phyloP scores from a whole-genome alignment of 1,140 invertebrate genomes.

The Pemphigus obesinymphae region DNA sequence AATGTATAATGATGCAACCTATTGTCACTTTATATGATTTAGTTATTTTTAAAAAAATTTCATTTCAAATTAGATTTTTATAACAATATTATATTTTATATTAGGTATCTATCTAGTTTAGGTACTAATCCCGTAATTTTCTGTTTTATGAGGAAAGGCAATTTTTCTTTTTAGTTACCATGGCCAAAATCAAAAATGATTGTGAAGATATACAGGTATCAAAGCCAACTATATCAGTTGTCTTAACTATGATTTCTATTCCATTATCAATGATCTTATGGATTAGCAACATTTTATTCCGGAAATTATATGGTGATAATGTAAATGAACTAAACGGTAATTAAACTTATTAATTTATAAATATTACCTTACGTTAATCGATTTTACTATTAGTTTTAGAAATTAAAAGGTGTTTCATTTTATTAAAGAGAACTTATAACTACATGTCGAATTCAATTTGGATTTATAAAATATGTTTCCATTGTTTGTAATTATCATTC shows the following conservation, averaged over 20 bases:
- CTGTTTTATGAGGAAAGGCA: background rate
- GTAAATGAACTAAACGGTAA: slow-evolving; percentile 15
- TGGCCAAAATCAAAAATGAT: background rate
- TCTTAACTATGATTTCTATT: slow-evolving; percentile 63
- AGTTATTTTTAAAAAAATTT: background rate
- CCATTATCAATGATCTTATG: slow-evolving; percentile 69
- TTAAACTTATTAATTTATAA: background rate
- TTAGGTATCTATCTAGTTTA: no score
- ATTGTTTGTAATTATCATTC: no score
- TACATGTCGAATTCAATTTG: no score
- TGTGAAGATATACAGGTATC: slow-evolving; percentile 9
- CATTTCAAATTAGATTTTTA: background rate
- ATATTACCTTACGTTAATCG: background rate
- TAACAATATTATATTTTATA: background rate
- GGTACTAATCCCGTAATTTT: background rate
- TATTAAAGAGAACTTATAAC: no score
- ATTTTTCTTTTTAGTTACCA: background rate
- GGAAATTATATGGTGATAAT: slow-evolving; percentile 55
- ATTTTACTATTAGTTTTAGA: background rate
- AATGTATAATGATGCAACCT: background rate
- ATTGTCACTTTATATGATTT: background rate
- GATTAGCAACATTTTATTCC: slow-evolving; percentile 64
- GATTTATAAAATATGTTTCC: no score
- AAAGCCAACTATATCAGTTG: slow-evolving; percentile 53
- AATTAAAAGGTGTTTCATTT: background rate